Evolutionary conservation across 2,113 vertebrate genomes (phyloP).

Genomic region (Prionailurus bengalensis): DNA sequence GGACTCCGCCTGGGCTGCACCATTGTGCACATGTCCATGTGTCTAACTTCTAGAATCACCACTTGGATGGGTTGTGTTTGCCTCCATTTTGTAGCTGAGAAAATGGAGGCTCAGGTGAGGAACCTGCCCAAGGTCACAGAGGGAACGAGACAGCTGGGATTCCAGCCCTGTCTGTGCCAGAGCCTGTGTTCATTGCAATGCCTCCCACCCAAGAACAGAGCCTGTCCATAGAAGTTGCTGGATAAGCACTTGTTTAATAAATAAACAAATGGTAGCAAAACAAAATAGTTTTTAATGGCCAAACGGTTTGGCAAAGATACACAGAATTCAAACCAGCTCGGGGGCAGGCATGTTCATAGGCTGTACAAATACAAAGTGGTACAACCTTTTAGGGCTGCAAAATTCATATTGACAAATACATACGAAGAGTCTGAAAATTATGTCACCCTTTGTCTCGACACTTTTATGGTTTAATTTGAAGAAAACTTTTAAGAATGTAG

Average conservation of each 20-base stretch:
- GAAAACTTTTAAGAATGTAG: background rate
- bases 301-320: background rate
- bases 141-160: background rate
- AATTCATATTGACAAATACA: background rate
- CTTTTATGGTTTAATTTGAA: constrained; percentile 1
- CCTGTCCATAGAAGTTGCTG: background rate
- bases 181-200: background rate
- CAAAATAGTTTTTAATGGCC: background rate
- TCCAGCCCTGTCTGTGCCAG: background rate
- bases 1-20: too few relatives aligned
- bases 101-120: background rate
- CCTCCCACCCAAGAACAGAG: background rate
- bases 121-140: background rate
- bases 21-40: background rate
- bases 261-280: background rate
- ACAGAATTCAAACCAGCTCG: background rate
- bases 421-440: background rate
- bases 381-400: background rate
- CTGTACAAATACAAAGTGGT: background rate
- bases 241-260: background rate
- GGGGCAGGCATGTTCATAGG: background rate
- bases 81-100: background rate
- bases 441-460: background rate
- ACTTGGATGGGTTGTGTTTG: background rate
- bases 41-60: background rate